Percentiles rank a stretch among this genome's conserved stretches.
phyloP scores from a whole-genome alignment of 2,888 invertebrate species.

The Empis livida region DNA sequence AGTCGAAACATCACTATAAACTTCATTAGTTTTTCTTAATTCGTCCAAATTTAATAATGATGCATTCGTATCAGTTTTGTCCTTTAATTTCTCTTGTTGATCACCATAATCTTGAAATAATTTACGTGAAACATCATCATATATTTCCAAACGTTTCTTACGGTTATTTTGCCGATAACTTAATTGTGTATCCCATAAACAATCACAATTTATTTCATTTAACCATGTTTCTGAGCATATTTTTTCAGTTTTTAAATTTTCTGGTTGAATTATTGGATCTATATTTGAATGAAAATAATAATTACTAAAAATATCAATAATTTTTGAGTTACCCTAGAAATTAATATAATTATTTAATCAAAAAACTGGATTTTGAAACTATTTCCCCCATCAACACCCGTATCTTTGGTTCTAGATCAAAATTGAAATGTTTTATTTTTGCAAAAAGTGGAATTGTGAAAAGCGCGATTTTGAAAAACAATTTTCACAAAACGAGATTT shows the following conservation, averaged over 20 bases:
- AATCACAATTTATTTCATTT: conserved; percentile 44
- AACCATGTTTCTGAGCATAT: conserved; percentile 48
- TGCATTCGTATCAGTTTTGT: background rate
- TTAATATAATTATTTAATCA: no score
- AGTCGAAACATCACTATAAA: conserved; percentile 5
- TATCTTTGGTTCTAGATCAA: no score
- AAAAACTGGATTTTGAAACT: no score
- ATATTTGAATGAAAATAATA: conserved; percentile 1
- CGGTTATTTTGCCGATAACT: conserved; percentile 29
- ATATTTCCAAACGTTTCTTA: conserved; percentile 35
- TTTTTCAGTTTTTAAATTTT: conserved; percentile 42
- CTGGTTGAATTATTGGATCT: conserved; percentile 25
- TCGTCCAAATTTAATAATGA: background rate
- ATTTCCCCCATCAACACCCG: no score
- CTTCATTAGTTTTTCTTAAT: conserved; percentile 2
- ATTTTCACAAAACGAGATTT: no score
- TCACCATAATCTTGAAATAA: conserved; percentile 4
- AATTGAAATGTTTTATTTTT: no score
- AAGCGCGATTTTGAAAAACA: no score
- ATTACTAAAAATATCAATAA: no score
- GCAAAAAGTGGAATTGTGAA: no score
- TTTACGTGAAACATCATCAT: conserved; percentile 19
- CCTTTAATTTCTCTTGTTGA: conserved; percentile 13
- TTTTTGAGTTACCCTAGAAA: no score
- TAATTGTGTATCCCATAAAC: conserved; percentile 42